phyloP scores from a whole-genome alignment of 2,888 invertebrate genomes.

The Lysandra coridon region DNA sequence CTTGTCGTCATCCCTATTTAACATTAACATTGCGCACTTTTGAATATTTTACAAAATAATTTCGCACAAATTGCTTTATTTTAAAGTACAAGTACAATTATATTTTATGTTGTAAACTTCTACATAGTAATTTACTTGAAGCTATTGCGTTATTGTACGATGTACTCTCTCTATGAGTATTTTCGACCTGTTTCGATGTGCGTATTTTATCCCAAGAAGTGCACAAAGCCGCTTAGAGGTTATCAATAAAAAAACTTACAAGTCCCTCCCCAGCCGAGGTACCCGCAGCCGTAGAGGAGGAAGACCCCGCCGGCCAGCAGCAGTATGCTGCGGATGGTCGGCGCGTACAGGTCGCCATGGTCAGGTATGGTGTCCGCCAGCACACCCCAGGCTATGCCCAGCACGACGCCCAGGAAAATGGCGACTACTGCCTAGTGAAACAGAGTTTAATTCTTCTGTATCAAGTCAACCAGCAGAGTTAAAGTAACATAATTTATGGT shows the following conservation, averaged over 20 bases:
- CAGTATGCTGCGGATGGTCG: slow-evolving; percentile 64
- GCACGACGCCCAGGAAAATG: slow-evolving; percentile 61
- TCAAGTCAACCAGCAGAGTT: background rate
- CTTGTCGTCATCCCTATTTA: no score
- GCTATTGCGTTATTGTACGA: no score
- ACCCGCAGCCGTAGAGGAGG: slow-evolving; percentile 60
- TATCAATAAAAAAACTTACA: slow-evolving; percentile 52
- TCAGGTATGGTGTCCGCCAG: slow-evolving; percentile 64
- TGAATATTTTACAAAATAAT: no score
- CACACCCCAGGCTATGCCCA: slow-evolving; percentile 69
- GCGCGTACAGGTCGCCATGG: slow-evolving; percentile 65
- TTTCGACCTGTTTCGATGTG: no score
- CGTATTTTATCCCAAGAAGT: no score
- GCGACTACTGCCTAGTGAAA: slow-evolving; percentile 60
- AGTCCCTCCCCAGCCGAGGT: slow-evolving; percentile 69
- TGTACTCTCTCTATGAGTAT: no score
- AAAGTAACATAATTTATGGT: background rate
- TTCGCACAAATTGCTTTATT: no score
- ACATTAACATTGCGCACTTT: no score
- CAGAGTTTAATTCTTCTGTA: background rate
- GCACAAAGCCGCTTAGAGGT: no score
- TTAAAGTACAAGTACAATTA: no score
- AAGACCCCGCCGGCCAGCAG: slow-evolving; percentile 65
- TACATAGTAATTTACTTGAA: no score
- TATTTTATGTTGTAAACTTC: no score